Evolutionary conservation across 2,888 invertebrate genomes (phyloP).

Genomic region (Thymelicus acteon): DNA sequence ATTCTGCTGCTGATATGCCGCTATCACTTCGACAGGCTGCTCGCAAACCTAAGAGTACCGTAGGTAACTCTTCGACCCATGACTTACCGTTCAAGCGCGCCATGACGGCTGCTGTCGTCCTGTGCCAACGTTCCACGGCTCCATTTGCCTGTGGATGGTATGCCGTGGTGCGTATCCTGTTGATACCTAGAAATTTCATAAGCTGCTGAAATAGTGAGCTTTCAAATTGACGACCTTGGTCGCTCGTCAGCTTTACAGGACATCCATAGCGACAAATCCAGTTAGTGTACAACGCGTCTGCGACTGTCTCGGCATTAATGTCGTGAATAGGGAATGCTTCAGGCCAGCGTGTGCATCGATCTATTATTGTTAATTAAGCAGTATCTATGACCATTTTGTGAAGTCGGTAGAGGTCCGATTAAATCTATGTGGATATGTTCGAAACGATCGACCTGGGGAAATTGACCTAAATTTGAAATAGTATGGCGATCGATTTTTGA

Average conservation of each 20-base stretch:
- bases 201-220: no score
- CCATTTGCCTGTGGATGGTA: no score
- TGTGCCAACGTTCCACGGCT: no score
- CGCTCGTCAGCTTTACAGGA: neutral
- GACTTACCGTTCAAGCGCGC: no score
- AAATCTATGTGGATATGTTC: neutral
- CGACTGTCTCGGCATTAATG: neutral
- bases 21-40: no score
- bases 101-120: no score
- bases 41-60: no score
- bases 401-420: neutral
- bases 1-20: no score
- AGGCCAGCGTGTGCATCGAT: slow-evolving; percentile 2
- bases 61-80: no score
- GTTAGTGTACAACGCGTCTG: neutral
- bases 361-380: neutral
- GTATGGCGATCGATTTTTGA: neutral
- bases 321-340: neutral
- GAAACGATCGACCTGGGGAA: neutral
- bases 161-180: no score
- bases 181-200: no score
- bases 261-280: slow-evolving; percentile 12
- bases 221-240: no score
- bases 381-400: neutral
- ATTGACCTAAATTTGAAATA: neutral